A percentile compares a stretch with the other conserved stretches of the same genome.
Evolutionary conservation across 2,113 vertebrate genomes (phyloP).

Genomic region (Lethenteron camtschaticum): DNA sequence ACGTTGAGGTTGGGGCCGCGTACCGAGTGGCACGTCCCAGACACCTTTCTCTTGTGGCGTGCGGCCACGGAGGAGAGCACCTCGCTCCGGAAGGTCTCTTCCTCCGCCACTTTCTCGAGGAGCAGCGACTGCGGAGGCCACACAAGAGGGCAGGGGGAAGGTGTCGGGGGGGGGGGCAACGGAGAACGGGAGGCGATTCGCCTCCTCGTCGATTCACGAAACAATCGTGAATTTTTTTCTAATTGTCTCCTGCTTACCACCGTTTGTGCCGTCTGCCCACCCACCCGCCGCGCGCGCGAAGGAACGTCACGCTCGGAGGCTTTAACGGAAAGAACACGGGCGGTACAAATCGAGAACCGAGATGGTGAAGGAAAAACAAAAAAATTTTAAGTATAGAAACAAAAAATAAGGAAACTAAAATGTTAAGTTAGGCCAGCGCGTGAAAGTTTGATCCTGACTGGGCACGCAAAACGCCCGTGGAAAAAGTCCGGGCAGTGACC

Average conservation of each 20-base stretch:
- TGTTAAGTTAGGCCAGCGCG: too few species aligned
- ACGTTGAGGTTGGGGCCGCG: constrained; percentile 11
- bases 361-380: too few species aligned
- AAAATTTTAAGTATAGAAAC: too few species aligned
- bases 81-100: constrained; percentile 29
- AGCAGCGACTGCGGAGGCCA: constrained; percentile 31
- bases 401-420: too few species aligned
- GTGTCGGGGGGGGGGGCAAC: not conserved
- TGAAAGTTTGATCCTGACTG: too few species aligned
- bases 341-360: too few species aligned
- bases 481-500: not conserved
- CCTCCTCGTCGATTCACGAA: accelerated
- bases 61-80: constrained; percentile 28
- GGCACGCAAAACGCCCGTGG: not conserved
- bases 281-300: not conserved
- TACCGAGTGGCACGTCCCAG: not conserved
- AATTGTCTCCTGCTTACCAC: too few species aligned
- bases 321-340: too few species aligned
- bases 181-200: not conserved
- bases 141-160: not conserved
- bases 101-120: constrained; percentile 33
- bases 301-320: too few species aligned
- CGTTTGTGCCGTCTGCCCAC: too few species aligned
- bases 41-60: constrained; percentile 30
- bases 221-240: not conserved